These are phyloP conservation scores for Tenthredo notha DNA, from an alignment of 2,888 invertebrate genomes.

Conservation along the genomic window DNA sequence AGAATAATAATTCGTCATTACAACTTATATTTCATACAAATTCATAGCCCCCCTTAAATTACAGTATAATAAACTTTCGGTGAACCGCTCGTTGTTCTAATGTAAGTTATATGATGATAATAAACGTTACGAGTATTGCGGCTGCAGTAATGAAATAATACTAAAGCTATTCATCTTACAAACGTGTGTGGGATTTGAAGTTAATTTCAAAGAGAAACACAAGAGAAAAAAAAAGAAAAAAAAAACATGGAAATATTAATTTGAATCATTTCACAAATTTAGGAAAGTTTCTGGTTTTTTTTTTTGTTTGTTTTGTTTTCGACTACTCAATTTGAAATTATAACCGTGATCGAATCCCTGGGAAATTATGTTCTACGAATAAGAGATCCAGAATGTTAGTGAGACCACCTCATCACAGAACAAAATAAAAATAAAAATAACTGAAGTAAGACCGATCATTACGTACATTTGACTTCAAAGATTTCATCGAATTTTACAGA, in stretches of 20 bases:
- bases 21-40: not conserved
- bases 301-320: too few relatives aligned
- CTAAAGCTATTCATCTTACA: not conserved
- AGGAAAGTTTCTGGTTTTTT: not conserved
- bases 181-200: not conserved
- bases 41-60: not conserved
- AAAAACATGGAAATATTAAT: not conserved
- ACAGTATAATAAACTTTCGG: not conserved
- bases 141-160: not conserved
- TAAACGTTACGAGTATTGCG: not conserved
- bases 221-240: not conserved
- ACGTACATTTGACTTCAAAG: not conserved
- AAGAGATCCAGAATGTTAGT: not conserved
- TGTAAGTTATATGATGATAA: not conserved
- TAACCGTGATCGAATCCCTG: not conserved
- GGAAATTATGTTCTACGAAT: not conserved
- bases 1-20: not conserved
- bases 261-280: not conserved
- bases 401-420: not conserved
- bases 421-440: not conserved
- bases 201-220: not conserved
- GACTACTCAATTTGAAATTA: not conserved
- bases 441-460: not conserved
- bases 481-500: not conserved
- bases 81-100: not conserved